Percentiles rank a stretch among this genome's conserved stretches.
Conservation (phyloP, 1,140 invertebrate species). For the Babylonia areolata region DNA sequence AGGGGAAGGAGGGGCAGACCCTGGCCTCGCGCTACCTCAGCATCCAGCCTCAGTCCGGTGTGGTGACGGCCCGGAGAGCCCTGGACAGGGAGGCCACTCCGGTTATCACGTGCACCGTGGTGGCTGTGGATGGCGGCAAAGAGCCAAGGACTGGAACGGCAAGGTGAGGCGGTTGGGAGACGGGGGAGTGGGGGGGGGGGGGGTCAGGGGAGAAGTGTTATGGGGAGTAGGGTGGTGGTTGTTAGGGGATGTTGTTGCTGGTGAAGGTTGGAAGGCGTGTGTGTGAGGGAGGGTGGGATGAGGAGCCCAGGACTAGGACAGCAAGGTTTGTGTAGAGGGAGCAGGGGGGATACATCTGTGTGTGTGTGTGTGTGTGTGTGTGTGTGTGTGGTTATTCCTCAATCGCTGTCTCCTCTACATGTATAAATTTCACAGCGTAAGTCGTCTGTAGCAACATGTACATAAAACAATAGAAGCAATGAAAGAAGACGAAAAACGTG, state of each 20-base stretch:
- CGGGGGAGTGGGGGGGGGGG: background rate
- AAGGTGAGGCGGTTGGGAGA: background rate
- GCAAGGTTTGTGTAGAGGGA: background rate
- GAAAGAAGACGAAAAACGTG: too few species aligned
- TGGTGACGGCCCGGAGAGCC: constrained; percentile 34
- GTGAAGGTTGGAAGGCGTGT: background rate
- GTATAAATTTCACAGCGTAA: too few species aligned
- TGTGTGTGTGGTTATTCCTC: too few species aligned
- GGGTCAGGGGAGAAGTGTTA: background rate
- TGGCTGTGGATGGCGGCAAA: constrained; percentile 17
- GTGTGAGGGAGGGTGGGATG: background rate
- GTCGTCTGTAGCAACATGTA: too few species aligned
- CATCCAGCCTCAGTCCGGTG: constrained; percentile 48
- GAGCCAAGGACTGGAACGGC: constrained; percentile 75
- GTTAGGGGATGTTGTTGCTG: background rate
- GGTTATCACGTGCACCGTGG: constrained; percentile 65
- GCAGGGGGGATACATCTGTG: background rate
- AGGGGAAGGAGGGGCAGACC: background rate
- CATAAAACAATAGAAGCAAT: too few species aligned
- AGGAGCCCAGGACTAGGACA: background rate
- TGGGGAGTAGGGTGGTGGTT: background rate
- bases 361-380: too few species aligned
- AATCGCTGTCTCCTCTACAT: too few species aligned
- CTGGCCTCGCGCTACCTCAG: constrained; percentile 9
- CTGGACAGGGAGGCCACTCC: constrained; percentile 51